Conservation (phyloP, 1,140 invertebrate species). For the Sipha flava region DNA sequence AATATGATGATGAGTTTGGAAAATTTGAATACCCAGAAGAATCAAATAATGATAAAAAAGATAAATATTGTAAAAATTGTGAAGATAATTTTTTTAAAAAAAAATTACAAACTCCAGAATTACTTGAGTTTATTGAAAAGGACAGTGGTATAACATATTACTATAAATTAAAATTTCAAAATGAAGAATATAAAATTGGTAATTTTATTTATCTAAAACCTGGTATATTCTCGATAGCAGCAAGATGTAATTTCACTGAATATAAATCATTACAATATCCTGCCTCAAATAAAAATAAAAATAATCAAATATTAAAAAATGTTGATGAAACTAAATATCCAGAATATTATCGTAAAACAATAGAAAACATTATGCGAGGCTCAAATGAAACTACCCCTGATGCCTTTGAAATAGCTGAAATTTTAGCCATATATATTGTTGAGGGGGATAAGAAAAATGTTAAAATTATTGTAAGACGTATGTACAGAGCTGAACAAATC, state of each 20-base stretch:
- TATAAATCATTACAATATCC: neutral
- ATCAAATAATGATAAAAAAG: neutral
- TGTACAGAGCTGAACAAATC: conserved; percentile 20
- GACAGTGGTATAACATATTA: neutral
- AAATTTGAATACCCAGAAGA: neutral
- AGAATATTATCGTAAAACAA: conserved; percentile 49
- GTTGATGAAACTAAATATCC: neutral
- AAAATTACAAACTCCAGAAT: neutral
- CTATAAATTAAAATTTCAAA: neutral
- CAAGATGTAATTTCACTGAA: neutral
- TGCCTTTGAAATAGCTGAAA: conserved; percentile 64
- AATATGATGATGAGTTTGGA: neutral
- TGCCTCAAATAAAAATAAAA: neutral
- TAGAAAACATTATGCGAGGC: conserved; percentile 43
- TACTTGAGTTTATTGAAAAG: neutral
- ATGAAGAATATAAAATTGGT: neutral
- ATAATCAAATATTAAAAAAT: conserved; percentile 47
- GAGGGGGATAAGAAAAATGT: conserved; percentile 29
- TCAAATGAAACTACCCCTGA: conserved; percentile 64
- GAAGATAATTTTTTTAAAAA: neutral
- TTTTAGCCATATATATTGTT: conserved; percentile 51
- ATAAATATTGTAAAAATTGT: neutral
- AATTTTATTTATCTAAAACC: neutral
- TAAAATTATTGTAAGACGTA: neutral
- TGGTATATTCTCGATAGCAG: neutral